Conservation (phyloP, 2,797 vertebrate species). For the Delichon dasypus region DNA sequence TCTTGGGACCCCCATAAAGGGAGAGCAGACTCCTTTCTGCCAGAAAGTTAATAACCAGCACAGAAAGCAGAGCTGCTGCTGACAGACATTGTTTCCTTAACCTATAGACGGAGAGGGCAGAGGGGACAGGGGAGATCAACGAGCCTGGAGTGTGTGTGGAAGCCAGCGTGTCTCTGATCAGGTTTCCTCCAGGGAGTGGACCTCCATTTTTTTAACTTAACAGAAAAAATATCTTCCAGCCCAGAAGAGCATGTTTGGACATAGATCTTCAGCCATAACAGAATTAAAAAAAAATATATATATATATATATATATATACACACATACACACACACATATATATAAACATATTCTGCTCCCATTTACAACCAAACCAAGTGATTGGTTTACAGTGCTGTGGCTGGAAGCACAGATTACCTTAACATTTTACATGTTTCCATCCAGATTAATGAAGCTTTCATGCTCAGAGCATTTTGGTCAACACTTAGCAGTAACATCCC, state of each 20-base stretch:
- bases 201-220: not conserved
- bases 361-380: not conserved
- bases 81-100: slow-evolving; percentile 65
- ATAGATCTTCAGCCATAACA: not conserved
- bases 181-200: slow-evolving; percentile 32
- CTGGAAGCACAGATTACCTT: not conserved
- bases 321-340: too few relatives aligned
- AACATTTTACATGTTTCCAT: slow-evolving; percentile 39
- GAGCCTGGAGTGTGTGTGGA: slow-evolving; percentile 11
- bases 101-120: slow-evolving; percentile 33
- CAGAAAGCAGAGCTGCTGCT: slow-evolving; percentile 44
- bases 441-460: slow-evolving; percentile 45
- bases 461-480: slow-evolving; percentile 41
- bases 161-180: slow-evolving; percentile 16
- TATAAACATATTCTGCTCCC: not conserved
- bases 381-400: not conserved
- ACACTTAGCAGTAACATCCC: slow-evolving; percentile 7
- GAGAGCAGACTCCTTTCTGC: not conserved
- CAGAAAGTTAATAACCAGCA: slow-evolving; percentile 23
- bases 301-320: too few relatives aligned
- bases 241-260: not conserved
- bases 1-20: slow-evolving; percentile 24
- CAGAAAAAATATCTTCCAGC: not conserved
- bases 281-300: too few relatives aligned
- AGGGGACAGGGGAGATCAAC: slow-evolving; percentile 31